Conservation (phyloP, 2,888 invertebrate genomes). For the Drosophila ezoana region DNA sequence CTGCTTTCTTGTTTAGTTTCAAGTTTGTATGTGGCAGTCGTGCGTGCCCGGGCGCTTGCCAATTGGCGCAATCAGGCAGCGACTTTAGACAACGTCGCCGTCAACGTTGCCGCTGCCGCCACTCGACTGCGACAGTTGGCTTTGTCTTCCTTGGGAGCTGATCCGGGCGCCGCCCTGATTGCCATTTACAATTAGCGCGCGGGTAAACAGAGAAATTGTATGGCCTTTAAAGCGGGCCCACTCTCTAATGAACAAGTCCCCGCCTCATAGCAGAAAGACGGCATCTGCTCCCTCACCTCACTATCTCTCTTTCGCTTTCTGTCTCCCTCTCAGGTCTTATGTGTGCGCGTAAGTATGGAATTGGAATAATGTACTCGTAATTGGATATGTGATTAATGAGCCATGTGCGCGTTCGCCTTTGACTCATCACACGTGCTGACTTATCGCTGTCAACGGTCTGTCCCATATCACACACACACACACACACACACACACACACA, state of each 20-base stretch:
- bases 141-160: constrained; percentile 56
- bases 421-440: constrained; percentile 78
- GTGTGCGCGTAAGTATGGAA: constrained; percentile 42
- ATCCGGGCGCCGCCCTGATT: constrained; percentile 68
- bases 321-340: constrained; percentile 2
- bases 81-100: constrained; percentile 41
- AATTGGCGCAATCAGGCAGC: constrained; percentile 78
- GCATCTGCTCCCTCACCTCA: constrained; percentile 6
- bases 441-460: constrained; percentile 73
- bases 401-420: constrained; percentile 64
- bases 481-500: too few relatives aligned
- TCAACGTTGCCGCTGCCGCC: constrained; percentile 12
- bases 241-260: constrained; percentile 51
- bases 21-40: constrained; percentile 83
- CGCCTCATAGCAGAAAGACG: constrained; percentile 33
- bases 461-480: constrained; percentile 29
- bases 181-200: constrained; percentile 84
- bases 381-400: constrained; percentile 78
- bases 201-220: constrained; percentile 79
- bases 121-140: constrained; percentile 48
- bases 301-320: background rate
- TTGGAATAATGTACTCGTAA: constrained; percentile 78
- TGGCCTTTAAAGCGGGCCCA: constrained; percentile 50
- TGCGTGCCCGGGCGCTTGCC: constrained; percentile 76
- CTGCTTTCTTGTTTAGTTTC: constrained; percentile 69